Conservation (phyloP, 2,888 invertebrate species). For the Meliscaeva auricollis region DNA sequence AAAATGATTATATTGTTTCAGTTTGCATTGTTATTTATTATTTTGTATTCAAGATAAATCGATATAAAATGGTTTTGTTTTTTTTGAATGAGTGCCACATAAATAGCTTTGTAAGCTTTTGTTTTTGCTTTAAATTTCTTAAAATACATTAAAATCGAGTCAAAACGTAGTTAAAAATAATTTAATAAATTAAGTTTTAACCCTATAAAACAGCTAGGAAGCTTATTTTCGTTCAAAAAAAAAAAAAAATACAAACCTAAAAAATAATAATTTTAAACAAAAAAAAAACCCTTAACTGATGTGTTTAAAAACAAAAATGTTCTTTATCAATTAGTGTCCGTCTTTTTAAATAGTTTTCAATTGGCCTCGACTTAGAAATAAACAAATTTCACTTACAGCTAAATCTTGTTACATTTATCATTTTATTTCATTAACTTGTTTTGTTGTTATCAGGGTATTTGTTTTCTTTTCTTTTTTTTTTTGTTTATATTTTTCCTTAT, state of each 20-base stretch:
- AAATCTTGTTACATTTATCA: slow-evolving; percentile 41
- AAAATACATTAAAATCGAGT: slow-evolving; percentile 52
- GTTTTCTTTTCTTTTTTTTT: slow-evolving; percentile 19
- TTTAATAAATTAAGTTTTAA: slow-evolving; percentile 58
- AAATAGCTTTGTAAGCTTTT: slow-evolving; percentile 30
- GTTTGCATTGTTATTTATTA: background rate
- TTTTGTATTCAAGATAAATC: slow-evolving; percentile 10
- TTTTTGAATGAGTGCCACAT: slow-evolving; percentile 25
- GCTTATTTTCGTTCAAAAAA: background rate
- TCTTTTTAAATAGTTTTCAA: background rate
- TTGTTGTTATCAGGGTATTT: slow-evolving; percentile 20
- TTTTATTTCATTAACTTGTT: slow-evolving; percentile 33
- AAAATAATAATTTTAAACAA: background rate
- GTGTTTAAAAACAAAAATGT: too few relatives aligned
- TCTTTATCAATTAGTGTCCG: background rate
- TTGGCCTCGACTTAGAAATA: slow-evolving; percentile 17
- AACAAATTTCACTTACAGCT: slow-evolving; percentile 28
- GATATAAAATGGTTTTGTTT: slow-evolving; percentile 26
- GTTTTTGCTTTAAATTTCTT: slow-evolving; percentile 39
- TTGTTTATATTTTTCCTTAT: too few relatives aligned
- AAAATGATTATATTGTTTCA: background rate
- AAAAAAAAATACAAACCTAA: background rate
- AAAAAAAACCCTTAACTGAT: slow-evolving; percentile 7
- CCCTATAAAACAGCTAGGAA: slow-evolving; percentile 38
- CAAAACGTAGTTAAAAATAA: slow-evolving; percentile 37